Evolutionary conservation across 2,113 vertebrate species (phyloP), one percentile per base, ranked within the genome.

Genomic region (Rhinoderma darwinii): DNA sequence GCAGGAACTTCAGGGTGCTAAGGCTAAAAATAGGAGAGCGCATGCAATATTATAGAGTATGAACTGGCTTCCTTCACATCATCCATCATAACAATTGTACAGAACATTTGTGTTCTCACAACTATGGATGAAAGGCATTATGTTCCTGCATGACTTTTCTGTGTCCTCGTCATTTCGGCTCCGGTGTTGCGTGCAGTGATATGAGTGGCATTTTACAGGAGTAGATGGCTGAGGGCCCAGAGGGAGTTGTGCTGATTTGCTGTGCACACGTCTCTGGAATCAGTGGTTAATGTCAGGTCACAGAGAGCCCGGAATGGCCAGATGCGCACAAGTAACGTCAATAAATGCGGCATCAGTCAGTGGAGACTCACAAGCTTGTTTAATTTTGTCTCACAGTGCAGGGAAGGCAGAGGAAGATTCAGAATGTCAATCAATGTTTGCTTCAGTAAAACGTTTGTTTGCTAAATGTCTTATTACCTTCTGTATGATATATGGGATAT

Each of bases 281-380:
- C 44, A 50, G 74, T 77, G 41, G 11, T 77, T 77, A 80, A 80
- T 63, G 78, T 83, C 27, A 50, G 81, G 61, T 83, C 81, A 83
- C 32, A 22, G 18, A 35, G 1, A 47, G 56, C 25, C 59, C 39
- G 11, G 25, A 47, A 66, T 70, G 61, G n/a, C 80, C 80, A 39
- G 51, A 37, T 39, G 37, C n/a, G 39, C 56, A 82, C 41, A 30
- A 43, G 59, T 39, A 44, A 44, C 11, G 27, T 75, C n/a, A 75
- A 0, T 35, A n/a, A n/a, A n/a, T 27, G 8, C 72, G 25, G 68
- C 6, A 72, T 72, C 35, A 72, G 15, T 39, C 68, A 37, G 4
- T 3, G 20, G 68, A 39, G 32, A 72, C 70, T 73, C 25, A 27
- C 27, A n/a, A 41, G 12, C n/a, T 50, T 30, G 27, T 50, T 27